Evolutionary conservation across 2,888 invertebrate species (phyloP), one percentile per base, ranked within the genome.

Genomic region (Neoitamus cyanurus): DNA sequence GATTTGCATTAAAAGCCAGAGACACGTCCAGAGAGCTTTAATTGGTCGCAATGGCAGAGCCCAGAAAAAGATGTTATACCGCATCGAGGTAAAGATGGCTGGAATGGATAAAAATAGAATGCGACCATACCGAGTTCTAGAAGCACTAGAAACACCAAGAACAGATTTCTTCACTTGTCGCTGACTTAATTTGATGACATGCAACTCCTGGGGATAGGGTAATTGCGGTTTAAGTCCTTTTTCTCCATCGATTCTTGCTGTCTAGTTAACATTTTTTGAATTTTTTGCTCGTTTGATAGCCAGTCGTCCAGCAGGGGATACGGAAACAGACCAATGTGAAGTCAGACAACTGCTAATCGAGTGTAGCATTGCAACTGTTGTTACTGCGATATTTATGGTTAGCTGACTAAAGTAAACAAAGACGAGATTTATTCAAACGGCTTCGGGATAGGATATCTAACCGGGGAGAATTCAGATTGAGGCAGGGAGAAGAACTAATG

Each of bases 141-240:
- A 77, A 58, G 34, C 31, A 25, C 34, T 72, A 31, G 72, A 68
- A 73, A 30, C 28, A 30, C 30, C 11, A 30, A 69, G 30, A 73
- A 73, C 5, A 36, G 15, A 77, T 28, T 48, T 46, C 46, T 77
- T 30, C 46, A 77, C 77, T 77, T 77, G 46, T 77, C 30, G 37
- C 48, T 46, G 77, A 77, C 46, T 77, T 77, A 77, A 77, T 77
- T 77, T 77, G 46, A 77, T 42, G 77, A 77, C 77, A 77, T 77
- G 77, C 46, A 77, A 46, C 77, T 37, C 28, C 77, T 31, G 31
- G 28, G 28, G 77, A 77, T 25, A 28, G 46, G 28, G 46, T 37
- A 77, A 46, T 46, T 46, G 28, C 28, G 46, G 28, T 42, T 77
- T 46, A 77, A 77, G 30, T 77, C 48, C 77, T 77, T 75, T 75